Percentiles rank a stretch among this genome's conserved stretches.
Conservation (phyloP, 2,113 vertebrate species). For the Pygoscelis antarcticus region DNA sequence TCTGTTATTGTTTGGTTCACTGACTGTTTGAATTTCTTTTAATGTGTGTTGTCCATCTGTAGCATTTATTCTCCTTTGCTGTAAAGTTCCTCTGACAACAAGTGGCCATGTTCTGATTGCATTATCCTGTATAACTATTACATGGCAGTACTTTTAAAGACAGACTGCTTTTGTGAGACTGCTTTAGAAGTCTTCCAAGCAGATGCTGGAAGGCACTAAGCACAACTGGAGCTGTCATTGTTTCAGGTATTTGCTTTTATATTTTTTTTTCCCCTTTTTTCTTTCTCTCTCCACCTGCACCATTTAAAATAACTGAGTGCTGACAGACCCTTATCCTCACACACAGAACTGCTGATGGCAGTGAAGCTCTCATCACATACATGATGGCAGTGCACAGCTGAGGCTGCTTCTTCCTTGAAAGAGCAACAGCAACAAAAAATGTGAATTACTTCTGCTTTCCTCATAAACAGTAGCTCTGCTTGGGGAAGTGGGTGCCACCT, state of each 20-base stretch:
- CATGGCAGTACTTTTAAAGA: not conserved
- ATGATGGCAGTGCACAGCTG: not conserved
- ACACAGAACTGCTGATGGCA: no score
- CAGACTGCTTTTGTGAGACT: not conserved
- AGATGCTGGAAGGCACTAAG: not conserved
- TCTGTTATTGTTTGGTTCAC: not conserved
- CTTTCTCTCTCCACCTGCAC: not conserved
- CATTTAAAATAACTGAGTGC: not conserved
- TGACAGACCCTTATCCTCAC: not conserved
- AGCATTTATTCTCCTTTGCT: not conserved
- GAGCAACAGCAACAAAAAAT: not conserved
- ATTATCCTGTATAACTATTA: not conserved
- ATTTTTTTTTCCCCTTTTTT: not conserved
- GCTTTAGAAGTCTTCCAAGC: not conserved
- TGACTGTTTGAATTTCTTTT: not conserved
- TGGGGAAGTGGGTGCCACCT: not conserved
- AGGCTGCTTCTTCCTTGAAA: not conserved
- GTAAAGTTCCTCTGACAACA: not conserved
- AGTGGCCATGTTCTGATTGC: not conserved
- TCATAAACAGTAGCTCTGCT: not conserved
- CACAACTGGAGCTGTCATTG: not conserved
- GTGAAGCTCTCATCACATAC: not conserved
- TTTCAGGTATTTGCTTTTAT: not conserved
- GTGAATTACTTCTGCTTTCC: not conserved
- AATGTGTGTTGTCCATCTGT: not conserved